These are phyloP conservation scores for Nanorana parkeri DNA, from an alignment of 2,113 vertebrate species.

Conservation along the genomic window DNA sequence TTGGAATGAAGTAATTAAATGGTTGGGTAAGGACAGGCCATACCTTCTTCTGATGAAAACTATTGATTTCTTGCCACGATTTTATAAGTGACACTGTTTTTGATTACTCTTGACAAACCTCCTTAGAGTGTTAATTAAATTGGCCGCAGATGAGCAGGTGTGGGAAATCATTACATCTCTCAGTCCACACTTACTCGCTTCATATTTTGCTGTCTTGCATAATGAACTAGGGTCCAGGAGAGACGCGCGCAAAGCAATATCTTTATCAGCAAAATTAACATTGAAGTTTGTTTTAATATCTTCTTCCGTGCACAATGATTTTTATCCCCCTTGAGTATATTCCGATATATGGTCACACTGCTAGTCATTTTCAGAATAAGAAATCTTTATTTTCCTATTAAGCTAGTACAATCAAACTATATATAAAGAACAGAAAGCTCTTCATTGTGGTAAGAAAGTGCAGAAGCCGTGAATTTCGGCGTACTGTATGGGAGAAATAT, in stretches of 20 bases:
- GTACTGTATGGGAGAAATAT: too few species aligned
- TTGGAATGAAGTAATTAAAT: constrained; percentile 89
- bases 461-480: too few species aligned
- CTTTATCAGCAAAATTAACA: constrained; percentile 87
- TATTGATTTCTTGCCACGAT: constrained; percentile 86
- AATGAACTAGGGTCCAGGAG: constrained; percentile 84
- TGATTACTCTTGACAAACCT: constrained; percentile 91
- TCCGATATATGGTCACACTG: neutral
- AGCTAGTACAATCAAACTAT: too few species aligned
- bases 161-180: constrained; percentile 85
- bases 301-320: constrained; percentile 48
- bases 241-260: constrained; percentile 72
- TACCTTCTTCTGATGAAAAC: constrained; percentile 87
- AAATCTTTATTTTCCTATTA: too few species aligned
- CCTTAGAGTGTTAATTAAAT: constrained; percentile 97
- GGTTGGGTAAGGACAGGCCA: constrained; percentile 81
- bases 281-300: constrained; percentile 65
- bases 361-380: neutral
- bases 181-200: constrained; percentile 72
- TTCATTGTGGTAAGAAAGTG: too few species aligned
- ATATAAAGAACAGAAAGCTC: too few species aligned
- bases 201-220: constrained; percentile 82
- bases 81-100: constrained; percentile 92
- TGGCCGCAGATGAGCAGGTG: constrained; percentile 90
- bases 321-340: constrained; percentile 28